Evolutionary conservation across 1,140 invertebrate genomes (phyloP).

Genomic region (Lycorma delicatula): DNA sequence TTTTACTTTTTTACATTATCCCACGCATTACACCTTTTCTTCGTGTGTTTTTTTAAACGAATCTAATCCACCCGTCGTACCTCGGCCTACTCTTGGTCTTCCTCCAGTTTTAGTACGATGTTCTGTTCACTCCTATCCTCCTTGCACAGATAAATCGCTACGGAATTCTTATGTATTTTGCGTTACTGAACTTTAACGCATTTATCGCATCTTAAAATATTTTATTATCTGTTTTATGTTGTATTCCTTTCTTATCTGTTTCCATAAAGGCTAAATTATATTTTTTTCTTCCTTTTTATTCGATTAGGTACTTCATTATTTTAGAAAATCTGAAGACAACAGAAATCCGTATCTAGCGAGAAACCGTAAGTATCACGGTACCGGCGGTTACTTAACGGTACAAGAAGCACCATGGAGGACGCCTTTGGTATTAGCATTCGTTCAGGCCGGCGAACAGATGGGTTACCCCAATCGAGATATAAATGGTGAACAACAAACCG

Average conservation of each 20-base stretch:
- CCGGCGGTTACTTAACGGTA: conserved; percentile 68
- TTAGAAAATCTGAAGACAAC: conserved; percentile 83
- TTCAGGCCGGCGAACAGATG: conserved; percentile 76
- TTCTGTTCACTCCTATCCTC: too few relatives aligned
- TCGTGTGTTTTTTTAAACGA: too few relatives aligned
- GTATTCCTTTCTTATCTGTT: too few relatives aligned
- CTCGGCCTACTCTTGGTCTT: too few relatives aligned
- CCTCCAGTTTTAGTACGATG: too few relatives aligned
- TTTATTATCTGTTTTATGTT: too few relatives aligned
- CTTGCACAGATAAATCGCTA: too few relatives aligned
- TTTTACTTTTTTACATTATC: too few relatives aligned
- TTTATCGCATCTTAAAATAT: too few relatives aligned
- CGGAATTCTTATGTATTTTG: not conserved
- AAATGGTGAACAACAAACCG: conserved; percentile 71
- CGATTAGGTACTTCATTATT: conserved; percentile 63
- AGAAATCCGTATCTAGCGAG: conserved; percentile 66
- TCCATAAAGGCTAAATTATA: too few relatives aligned
- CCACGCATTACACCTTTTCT: too few relatives aligned
- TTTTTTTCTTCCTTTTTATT: not conserved
- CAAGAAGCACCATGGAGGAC: conserved; percentile 78
- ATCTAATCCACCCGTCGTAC: too few relatives aligned
- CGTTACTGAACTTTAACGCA: not conserved
- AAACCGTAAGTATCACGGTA: conserved; percentile 55
- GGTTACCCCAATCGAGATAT: conserved; percentile 84
- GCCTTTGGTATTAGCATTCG: conserved; percentile 67